These are phyloP conservation scores for Notospermus geniculatus DNA, from an alignment of 1,140 invertebrate species.

Conservation along the genomic window DNA sequence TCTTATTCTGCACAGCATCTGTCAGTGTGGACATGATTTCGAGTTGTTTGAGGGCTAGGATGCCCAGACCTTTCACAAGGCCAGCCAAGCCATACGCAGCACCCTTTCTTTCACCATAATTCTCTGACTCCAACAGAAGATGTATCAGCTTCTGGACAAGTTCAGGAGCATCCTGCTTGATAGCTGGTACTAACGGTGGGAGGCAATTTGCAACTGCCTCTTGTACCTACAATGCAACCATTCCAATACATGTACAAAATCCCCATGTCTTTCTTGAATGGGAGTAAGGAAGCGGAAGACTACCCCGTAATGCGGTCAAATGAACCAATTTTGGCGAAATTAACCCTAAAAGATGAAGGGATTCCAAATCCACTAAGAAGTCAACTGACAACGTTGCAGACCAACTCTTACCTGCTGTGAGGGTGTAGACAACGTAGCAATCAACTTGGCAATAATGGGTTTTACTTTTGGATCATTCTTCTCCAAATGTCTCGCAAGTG, in stretches of 20 bases:
- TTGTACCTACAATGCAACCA: constrained; percentile 72
- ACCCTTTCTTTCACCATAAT: constrained; percentile 89
- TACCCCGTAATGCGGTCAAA: too few species aligned
- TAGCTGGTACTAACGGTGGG: constrained; percentile 85
- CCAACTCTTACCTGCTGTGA: constrained; percentile 77
- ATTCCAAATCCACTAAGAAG: too few species aligned
- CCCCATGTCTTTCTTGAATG: too few species aligned
- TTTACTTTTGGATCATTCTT: constrained; percentile 84
- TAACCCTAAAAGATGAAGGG: too few species aligned
- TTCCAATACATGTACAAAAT: too few species aligned
- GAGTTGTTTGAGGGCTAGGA: constrained; percentile 89
- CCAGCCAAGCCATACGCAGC: constrained; percentile 57
- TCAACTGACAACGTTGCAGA: too few species aligned
- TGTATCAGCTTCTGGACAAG: constrained; percentile 84
- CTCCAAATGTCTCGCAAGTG: constrained; percentile 90
- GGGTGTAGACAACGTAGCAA: constrained; percentile 90
- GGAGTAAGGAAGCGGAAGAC: too few species aligned
- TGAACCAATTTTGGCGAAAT: too few species aligned
- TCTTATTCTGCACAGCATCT: constrained; percentile 94
- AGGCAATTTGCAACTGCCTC: constrained; percentile 96
- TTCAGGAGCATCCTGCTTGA: constrained; percentile 83
- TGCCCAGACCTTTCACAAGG: constrained; percentile 91
- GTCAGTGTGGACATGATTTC: constrained; percentile 94
- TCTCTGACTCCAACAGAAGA: constrained; percentile 87
- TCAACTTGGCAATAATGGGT: constrained; percentile 87